Evolutionary conservation across 2,797 vertebrate genomes (phyloP), one percentile per base, ranked within the genome.

Genomic region (Eulemur mongoz): DNA sequence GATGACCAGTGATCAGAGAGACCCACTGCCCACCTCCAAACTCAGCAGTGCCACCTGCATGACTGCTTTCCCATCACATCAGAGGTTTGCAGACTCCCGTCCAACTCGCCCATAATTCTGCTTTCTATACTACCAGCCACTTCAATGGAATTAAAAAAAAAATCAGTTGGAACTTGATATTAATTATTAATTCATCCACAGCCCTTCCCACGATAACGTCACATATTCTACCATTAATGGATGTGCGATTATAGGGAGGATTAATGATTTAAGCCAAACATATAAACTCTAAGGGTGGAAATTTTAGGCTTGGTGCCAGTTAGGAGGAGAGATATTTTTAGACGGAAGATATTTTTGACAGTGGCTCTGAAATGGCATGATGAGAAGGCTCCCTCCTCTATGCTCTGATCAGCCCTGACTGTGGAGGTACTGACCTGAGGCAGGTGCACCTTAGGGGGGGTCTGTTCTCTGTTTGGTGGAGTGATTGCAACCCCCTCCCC

Each of bases 251-350:
- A 88, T 14, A 52, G 82, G 83, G 43, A 32, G 54, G 48, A 78
- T 61, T 54, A 86, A 84, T 25, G 63, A 80, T n/a, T 54, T 35
- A 85, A 96, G 81, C 18, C 78, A 91, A 95, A 91, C 3, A 18
- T 48, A 84, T 30, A 63, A 73, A 91, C 18, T 72, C 72, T 35
- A 81, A 57, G 52, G 84, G 80, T 80, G 69, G 67, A 91, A 57
- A 82, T 45, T 81, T 82, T 63, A n/a, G 73, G 72, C 63, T 59
- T 1, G 5, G 89, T 40, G 57, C 89, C 78, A 59, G 54, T 57
- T 61, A 85, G 81, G 35, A 25, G 78, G 52, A 81, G 82, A 84
- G 43, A 45, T 76, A 81, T 78, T 84, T 94, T 88, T n/a, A 93
- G 96, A 79, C 25, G 54, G 70, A 52, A 63, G 75, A 20, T 79